These are phyloP conservation scores for Morpho helenor DNA, from an alignment of 2,888 invertebrate genomes.

Conservation along the genomic window DNA sequence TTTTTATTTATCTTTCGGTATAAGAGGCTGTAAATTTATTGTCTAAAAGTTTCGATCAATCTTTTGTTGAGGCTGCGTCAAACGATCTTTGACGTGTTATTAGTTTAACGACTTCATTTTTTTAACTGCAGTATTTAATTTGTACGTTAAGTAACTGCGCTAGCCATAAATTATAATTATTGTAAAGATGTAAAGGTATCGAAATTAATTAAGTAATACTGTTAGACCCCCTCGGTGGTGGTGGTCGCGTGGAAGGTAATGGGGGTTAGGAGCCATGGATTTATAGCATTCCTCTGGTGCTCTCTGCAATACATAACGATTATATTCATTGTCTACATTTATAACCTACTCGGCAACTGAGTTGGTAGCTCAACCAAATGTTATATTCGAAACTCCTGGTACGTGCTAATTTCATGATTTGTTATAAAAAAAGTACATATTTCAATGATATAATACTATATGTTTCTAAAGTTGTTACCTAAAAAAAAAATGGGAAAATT, in stretches of 20 bases:
- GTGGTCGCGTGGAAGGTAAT: constrained; percentile 36
- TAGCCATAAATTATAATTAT: constrained; percentile 35
- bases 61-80: constrained; percentile 50
- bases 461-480: no score
- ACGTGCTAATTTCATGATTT: no score
- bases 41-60: constrained; percentile 70
- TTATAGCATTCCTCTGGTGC: constrained; percentile 18
- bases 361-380: constrained; percentile 4
- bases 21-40: constrained; percentile 74
- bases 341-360: constrained; percentile 3
- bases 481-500: no score
- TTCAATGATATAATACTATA: no score
- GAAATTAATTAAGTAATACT: constrained; percentile 75
- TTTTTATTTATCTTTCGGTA: constrained; percentile 71
- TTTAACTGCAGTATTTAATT: constrained; percentile 21
- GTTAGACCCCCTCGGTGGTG: constrained; percentile 57
- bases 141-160: constrained; percentile 22
- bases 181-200: constrained; percentile 55
- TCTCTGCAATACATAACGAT: constrained; percentile 8
- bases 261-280: constrained; percentile 36
- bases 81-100: constrained; percentile 40
- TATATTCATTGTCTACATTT: constrained; percentile 17
- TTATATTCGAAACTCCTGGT: no score
- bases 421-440: no score
- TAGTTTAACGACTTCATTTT: constrained; percentile 29